Evolutionary conservation across 30 jellyfish, hydroid and myxozoan genomes (phyloP), one percentile per base, ranked within the genome.

Genomic region (Aurelia sp.): DNA sequence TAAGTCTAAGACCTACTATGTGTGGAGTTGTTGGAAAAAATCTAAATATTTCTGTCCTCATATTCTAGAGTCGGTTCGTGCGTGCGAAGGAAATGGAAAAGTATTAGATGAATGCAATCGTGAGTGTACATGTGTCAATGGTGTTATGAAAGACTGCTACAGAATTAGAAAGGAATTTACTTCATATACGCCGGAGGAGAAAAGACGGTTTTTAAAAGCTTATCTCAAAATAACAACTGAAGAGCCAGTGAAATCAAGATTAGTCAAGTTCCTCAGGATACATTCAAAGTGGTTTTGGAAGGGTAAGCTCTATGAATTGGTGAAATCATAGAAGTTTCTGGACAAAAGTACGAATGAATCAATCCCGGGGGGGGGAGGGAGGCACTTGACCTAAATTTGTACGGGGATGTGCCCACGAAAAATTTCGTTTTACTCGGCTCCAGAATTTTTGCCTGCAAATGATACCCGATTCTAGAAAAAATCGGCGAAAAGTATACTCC

Each of bases 141-240:
- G 96, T 15, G 35, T 53, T 33, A 48, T 88, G 78, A 59, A 59
- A 5, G 68, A 84, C 58, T 94, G 99, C 77, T 63, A 68, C 63
- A 70, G 99, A 53, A 47, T 94, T 13, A 55, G 99, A 62, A 78
- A 81, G 48, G 99, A 94, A 63, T 94, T 94, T 66, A 94, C 99
- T 55, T 31, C 97, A 16, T 40, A 83, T 79, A 66, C 96, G n/a
- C 60, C 41, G 4, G 82, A 78, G n/a, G 97, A 94, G 48, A 82
- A 95, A 63, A 72, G 70, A 48, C 86, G 95, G 22, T 94, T 82
- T 47, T 35, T 94, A 41, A 82, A 80, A 58, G 97, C 96, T 18
- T 94, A 94, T 78, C 61, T 61, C 74, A 89, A 84, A 18, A 59
- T 94, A 52, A 94, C 99, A n/a, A 87, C 92, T 17, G 85, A 24